Conservation (phyloP, 2,797 vertebrate species). For the Acanthis flammea region DNA sequence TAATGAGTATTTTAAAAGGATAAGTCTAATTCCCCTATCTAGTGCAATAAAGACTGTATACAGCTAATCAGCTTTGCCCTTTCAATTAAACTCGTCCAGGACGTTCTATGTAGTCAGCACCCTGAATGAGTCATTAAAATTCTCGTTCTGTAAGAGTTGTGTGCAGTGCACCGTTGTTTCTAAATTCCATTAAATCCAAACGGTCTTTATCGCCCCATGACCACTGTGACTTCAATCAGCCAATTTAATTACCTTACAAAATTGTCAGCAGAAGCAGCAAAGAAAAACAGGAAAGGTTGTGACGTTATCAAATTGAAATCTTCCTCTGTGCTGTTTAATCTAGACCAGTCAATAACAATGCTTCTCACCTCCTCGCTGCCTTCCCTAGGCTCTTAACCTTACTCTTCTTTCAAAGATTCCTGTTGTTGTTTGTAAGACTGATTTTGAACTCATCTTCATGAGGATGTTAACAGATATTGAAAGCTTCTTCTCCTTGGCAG, state of each 20-base stretch:
- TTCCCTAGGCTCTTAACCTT: conserved; percentile 74
- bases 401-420: conserved; percentile 64
- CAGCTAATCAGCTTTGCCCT: conserved; percentile 81
- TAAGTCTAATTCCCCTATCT: conserved; percentile 81
- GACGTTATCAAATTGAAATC: conserved; percentile 83
- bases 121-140: conserved; percentile 81
- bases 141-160: conserved; percentile 79
- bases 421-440: conserved; percentile 44
- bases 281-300: conserved; percentile 78
- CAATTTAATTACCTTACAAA: conserved; percentile 85
- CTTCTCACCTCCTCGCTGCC: conserved; percentile 61
- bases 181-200: conserved; percentile 86
- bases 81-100: conserved; percentile 82
- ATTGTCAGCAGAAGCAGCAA: conserved; percentile 78
- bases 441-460: conserved; percentile 25
- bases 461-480: conserved; percentile 33
- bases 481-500: conserved; percentile 38
- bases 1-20: conserved; percentile 82
- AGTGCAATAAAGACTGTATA: conserved; percentile 76
- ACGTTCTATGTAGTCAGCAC: conserved; percentile 80
- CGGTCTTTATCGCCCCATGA: conserved; percentile 83
- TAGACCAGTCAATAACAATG: conserved; percentile 76
- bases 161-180: conserved; percentile 78
- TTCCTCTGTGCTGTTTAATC: conserved; percentile 77
- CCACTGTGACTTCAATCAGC: conserved; percentile 84